phyloP scores from a whole-genome alignment of 1,140 invertebrate genomes.

The Ips nitidus region DNA sequence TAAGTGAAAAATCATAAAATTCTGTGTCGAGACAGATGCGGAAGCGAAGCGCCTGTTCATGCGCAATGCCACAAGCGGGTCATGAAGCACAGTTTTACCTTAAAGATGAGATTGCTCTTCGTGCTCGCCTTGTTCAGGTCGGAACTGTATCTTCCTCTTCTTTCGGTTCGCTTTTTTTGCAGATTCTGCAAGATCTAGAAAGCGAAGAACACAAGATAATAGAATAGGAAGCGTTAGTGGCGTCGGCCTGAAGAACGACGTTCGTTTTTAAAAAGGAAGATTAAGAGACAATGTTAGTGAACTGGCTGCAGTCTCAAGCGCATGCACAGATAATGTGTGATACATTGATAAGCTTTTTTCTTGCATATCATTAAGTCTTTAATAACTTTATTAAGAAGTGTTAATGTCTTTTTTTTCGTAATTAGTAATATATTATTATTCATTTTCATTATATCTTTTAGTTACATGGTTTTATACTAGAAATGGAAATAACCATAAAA shows the following conservation, averaged over 20 bases:
- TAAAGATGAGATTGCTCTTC: conserved; percentile 95
- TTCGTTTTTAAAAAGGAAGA: conserved; percentile 30
- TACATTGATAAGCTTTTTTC: not conserved
- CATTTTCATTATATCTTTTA: no score
- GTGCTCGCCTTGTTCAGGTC: conserved; percentile 83
- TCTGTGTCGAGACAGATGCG: conserved; percentile 16
- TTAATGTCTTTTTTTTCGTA: no score
- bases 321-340: conserved; percentile 24
- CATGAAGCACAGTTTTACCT: conserved; percentile 70
- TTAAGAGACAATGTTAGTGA: no score
- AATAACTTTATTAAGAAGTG: no score
- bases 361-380: no score
- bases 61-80: conserved; percentile 44
- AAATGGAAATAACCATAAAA: no score
- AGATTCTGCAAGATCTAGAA: conserved; percentile 97
- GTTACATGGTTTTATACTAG: no score
- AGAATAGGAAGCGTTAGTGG: conserved; percentile 59
- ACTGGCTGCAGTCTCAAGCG: conserved; percentile 4
- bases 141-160: conserved; percentile 87
- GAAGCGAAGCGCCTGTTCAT: conserved; percentile 52
- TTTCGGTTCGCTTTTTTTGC: conserved; percentile 94
- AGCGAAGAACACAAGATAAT: conserved; percentile 74
- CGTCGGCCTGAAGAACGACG: conserved; percentile 50
- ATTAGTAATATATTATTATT: no score
- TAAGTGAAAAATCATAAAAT: conserved; percentile 1